These are phyloP conservation scores for Wiebesia pumilae DNA, from an alignment of 1,140 invertebrate species.

Conservation along the genomic window DNA sequence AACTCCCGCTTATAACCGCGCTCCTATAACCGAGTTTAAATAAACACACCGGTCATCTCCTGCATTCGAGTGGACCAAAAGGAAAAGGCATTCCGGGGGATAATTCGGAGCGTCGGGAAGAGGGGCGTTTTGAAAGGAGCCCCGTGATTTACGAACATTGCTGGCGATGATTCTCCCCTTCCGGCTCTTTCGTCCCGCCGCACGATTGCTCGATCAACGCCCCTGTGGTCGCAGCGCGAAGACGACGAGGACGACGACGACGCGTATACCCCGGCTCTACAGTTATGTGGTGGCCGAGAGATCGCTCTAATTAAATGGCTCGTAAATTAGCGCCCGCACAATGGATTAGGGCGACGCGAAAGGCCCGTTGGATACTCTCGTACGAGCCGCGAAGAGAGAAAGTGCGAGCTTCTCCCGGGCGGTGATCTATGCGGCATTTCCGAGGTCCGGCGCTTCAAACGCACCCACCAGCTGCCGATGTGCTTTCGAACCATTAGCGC, in stretches of 20 bases:
- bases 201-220: not conserved
- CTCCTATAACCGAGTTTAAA: too few relatives aligned
- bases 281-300: not conserved
- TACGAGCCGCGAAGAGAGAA: not conserved
- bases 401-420: constrained; percentile 18
- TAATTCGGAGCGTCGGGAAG: not conserved
- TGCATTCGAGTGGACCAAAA: not conserved
- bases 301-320: constrained; percentile 70
- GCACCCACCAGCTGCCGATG: not conserved
- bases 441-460: constrained; percentile 40
- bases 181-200: not conserved
- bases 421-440: constrained; percentile 70
- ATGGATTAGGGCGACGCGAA: constrained; percentile 59
- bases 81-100: not conserved
- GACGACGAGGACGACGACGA: not conserved
- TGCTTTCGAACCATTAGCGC: constrained; percentile 58
- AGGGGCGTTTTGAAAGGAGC: not conserved
- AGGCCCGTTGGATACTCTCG: not conserved
- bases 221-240: not conserved
- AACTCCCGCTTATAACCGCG: too few relatives aligned
- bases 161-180: too few relatives aligned
- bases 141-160: not conserved
- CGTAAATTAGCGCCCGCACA: constrained; percentile 71
- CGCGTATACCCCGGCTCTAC: not conserved
- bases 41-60: too few relatives aligned